phyloP scores from a whole-genome alignment of 2,113 vertebrate species.

The Phyllopteryx taeniolatus region DNA sequence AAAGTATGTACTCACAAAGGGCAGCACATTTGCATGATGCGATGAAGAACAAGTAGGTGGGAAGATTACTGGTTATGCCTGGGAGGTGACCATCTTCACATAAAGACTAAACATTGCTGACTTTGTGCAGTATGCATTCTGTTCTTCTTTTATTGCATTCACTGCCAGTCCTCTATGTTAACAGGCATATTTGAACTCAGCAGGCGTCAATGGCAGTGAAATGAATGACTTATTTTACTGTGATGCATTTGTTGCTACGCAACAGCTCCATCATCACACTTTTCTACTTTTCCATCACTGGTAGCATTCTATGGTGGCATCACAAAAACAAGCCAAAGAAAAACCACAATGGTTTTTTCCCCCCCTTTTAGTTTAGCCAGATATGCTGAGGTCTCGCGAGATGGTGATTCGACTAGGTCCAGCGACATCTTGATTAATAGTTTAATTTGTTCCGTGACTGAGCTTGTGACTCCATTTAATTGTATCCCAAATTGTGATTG shows the following conservation, averaged over 20 bases:
- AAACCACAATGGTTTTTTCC: neutral
- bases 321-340: neutral
- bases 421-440: too few species aligned
- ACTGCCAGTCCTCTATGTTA: too few species aligned
- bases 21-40: neutral
- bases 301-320: neutral
- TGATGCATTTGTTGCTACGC: neutral
- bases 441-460: too few species aligned
- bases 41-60: neutral
- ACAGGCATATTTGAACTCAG: too few species aligned
- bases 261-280: neutral
- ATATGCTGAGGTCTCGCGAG: too few species aligned
- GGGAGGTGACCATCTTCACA: neutral
- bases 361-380: neutral
- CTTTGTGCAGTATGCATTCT: neutral
- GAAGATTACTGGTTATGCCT: neutral
- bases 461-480: too few species aligned
- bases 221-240: too few species aligned
- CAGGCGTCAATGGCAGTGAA: too few species aligned
- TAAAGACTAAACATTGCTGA: neutral
- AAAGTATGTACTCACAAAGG: too few species aligned
- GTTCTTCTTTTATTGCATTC: neutral
- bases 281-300: neutral
- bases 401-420: too few species aligned
- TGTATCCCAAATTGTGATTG: neutral